Conservation (phyloP, 2,113 vertebrate genomes). For the Tyrannus savana region DNA sequence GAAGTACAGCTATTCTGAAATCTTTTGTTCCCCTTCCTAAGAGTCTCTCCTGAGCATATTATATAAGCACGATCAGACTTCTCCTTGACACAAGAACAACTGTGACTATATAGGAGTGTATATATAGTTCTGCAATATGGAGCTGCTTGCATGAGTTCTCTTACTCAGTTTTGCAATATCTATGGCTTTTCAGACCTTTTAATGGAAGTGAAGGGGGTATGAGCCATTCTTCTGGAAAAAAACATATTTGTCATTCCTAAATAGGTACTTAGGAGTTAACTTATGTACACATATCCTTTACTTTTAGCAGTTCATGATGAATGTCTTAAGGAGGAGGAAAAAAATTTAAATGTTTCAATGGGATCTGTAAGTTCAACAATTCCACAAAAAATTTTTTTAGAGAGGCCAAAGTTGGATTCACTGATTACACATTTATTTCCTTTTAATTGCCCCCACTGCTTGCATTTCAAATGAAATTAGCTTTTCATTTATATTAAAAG, state of each 20-base stretch:
- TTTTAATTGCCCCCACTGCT: not conserved
- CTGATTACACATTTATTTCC: not conserved
- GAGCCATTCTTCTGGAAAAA: not conserved
- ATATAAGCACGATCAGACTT: not conserved
- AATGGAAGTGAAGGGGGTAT: not conserved
- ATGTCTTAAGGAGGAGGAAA: not conserved
- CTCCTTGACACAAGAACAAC: not conserved
- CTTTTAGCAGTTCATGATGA: not conserved
- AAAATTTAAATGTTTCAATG: not conserved
- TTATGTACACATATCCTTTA: not conserved
- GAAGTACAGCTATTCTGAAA: conserved; percentile 40
- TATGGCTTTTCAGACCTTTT: not conserved
- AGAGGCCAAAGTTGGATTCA: not conserved
- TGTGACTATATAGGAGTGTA: not conserved
- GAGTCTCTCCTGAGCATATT: not conserved
- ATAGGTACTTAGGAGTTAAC: not conserved
- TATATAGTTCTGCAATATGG: not conserved
- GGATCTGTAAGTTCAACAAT: not conserved
- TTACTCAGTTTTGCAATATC: not conserved
- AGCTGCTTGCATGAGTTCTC: not conserved
- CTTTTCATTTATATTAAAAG: not conserved
- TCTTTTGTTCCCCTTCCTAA: conserved; percentile 29
- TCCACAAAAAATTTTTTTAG: not conserved
- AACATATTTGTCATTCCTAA: not conserved
- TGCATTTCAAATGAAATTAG: not conserved